These are phyloP conservation scores for Epirrita christyi DNA, from an alignment of 2,888 invertebrate genomes.

Conservation along the genomic window DNA sequence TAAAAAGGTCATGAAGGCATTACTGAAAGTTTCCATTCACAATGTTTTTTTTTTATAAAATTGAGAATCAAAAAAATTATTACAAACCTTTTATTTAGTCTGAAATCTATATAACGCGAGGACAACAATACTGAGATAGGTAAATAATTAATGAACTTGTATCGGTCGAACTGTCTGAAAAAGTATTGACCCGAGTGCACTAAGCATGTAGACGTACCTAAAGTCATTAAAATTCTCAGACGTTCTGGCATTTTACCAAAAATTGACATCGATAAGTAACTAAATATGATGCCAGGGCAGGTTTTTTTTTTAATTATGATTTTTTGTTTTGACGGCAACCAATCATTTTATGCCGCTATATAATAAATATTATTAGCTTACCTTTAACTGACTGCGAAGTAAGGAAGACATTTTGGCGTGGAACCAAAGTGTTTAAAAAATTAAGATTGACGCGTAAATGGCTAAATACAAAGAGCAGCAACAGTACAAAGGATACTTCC, in stretches of 20 bases:
- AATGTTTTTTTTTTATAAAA: no score
- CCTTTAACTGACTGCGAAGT: slow-evolving; percentile 8
- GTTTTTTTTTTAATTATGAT: slow-evolving; percentile 23
- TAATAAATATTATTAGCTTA: slow-evolving; percentile 14
- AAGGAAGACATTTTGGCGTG: slow-evolving; percentile 17
- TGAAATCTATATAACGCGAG: not conserved
- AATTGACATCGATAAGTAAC: slow-evolving; percentile 41
- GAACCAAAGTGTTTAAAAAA: slow-evolving; percentile 14
- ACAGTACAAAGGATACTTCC: slow-evolving; percentile 30
- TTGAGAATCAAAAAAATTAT: no score
- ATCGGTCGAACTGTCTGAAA: slow-evolving; percentile 11
- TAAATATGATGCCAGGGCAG: slow-evolving; percentile 30
- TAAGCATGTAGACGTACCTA: slow-evolving; percentile 30
- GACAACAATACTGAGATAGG: not conserved
- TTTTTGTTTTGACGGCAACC: slow-evolving; percentile 23
- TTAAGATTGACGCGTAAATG: slow-evolving; percentile 13
- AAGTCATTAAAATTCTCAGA: slow-evolving; percentile 59
- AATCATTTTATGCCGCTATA: slow-evolving; percentile 8
- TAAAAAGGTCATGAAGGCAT: not conserved
- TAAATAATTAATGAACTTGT: slow-evolving; percentile 1
- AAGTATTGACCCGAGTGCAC: slow-evolving; percentile 28
- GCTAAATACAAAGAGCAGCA: slow-evolving; percentile 31
- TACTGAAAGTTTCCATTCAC: no score
- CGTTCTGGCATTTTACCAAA: slow-evolving; percentile 58
- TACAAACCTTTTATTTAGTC: not conserved